Percentiles rank a stretch among this genome's conserved stretches.
phyloP scores from a whole-genome alignment of 2,888 invertebrate genomes.

The Matsumyia berberina region DNA sequence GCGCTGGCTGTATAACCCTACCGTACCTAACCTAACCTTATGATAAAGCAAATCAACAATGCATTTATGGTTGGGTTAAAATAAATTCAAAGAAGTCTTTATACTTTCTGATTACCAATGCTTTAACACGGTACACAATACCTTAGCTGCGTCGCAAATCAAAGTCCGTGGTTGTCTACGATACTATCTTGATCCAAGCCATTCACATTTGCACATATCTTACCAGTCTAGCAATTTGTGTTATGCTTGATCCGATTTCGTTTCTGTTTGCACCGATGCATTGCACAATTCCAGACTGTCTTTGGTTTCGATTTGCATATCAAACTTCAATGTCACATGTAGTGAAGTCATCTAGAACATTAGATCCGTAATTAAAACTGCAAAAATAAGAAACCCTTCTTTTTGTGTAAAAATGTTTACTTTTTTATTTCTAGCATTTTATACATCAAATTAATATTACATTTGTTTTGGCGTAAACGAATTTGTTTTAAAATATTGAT shows the following conservation, averaged over 20 bases:
- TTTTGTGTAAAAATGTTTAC: slow-evolving; percentile 41
- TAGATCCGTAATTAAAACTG: neutral
- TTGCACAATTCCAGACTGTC: neutral
- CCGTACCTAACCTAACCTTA: too few species aligned
- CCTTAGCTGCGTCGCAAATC: too few species aligned
- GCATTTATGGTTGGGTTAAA: too few species aligned
- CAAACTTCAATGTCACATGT: slow-evolving; percentile 15
- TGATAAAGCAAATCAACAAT: too few species aligned
- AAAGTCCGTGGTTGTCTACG: too few species aligned
- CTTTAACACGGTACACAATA: too few species aligned
- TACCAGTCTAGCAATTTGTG: neutral
- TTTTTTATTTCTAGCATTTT: slow-evolving; percentile 28
- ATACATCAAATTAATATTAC: slow-evolving; percentile 27
- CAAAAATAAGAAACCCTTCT: neutral
- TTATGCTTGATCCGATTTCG: slow-evolving; percentile 19
- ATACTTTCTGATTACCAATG: too few species aligned
- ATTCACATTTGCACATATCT: neutral
- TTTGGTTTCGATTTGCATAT: neutral
- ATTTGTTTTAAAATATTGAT: slow-evolving; percentile 22
- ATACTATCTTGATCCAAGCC: too few species aligned
- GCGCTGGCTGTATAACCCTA: too few species aligned
- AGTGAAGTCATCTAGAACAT: slow-evolving; percentile 15
- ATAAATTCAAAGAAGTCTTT: too few species aligned
- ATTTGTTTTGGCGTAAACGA: slow-evolving; percentile 26
- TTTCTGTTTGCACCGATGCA: neutral